A percentile compares a stretch with the other conserved stretches of the same genome.
phyloP scores from a whole-genome alignment of 2,888 invertebrate species.

The Itoplectis maculator region DNA sequence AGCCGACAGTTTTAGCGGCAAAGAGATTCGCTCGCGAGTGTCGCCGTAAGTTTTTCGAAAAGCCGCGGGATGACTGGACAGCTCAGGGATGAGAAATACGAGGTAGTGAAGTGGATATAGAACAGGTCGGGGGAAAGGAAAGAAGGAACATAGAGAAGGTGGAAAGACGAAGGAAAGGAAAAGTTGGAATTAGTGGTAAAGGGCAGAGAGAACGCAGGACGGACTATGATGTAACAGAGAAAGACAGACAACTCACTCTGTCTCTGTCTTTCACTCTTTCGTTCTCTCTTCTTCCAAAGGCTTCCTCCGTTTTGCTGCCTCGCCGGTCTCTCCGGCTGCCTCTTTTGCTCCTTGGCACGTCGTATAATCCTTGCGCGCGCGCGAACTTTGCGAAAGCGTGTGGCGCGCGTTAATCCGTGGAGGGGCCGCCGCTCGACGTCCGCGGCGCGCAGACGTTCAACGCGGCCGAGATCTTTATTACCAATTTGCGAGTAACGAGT shows the following conservation, averaged over 20 bases:
- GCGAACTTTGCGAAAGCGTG: slow-evolving; percentile 62
- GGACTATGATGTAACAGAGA: not conserved
- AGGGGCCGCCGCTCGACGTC: slow-evolving; percentile 34
- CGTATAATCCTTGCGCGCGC: slow-evolving; percentile 52
- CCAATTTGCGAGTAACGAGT: slow-evolving; percentile 68
- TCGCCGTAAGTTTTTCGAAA: not conserved
- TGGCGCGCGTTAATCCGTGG: slow-evolving; percentile 59
- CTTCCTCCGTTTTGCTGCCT: slow-evolving; percentile 25
- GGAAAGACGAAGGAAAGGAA: slow-evolving; percentile 50
- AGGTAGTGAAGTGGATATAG: slow-evolving; percentile 11
- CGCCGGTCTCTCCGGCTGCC: slow-evolving; percentile 4
- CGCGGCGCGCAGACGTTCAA: slow-evolving; percentile 42
- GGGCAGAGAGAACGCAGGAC: slow-evolving; percentile 25
- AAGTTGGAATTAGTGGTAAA: slow-evolving; percentile 50
- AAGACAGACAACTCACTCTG: slow-evolving; percentile 42
- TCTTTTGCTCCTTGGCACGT: slow-evolving; percentile 60
- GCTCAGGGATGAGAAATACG: not conserved
- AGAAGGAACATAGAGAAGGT: not conserved
- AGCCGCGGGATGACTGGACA: not conserved
- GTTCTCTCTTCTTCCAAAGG: not conserved
- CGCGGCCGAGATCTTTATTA: slow-evolving; percentile 66
- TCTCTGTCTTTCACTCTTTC: too few relatives aligned
- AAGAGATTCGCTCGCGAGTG: not conserved
- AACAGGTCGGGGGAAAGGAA: not conserved
- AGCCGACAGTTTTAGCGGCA: slow-evolving; percentile 9